phyloP scores from a whole-genome alignment of 1,140 invertebrate species.

The Metaphire vulgaris region DNA sequence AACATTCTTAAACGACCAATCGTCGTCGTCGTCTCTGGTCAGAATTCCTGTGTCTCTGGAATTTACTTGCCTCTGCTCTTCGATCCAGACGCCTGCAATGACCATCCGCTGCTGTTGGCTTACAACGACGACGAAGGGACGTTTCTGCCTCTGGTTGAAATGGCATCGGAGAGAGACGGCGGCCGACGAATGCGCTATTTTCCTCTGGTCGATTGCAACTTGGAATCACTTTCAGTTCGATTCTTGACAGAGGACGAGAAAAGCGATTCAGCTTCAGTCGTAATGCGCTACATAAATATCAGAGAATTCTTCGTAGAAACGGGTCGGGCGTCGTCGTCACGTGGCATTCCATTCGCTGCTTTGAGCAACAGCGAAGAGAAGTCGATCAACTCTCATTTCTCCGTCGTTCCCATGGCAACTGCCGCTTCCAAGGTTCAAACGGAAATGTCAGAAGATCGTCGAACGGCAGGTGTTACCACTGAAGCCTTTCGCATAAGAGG shows the following conservation, averaged over 20 bases:
- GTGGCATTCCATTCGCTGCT: too few relatives aligned
- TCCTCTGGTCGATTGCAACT: not conserved
- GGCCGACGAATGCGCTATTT: not conserved
- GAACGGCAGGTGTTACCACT: too few relatives aligned
- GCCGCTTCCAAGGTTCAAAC: too few relatives aligned
- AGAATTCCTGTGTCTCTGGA: not conserved
- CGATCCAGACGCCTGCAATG: not conserved
- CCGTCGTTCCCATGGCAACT: too few relatives aligned
- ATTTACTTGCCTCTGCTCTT: not conserved
- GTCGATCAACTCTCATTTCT: too few relatives aligned
- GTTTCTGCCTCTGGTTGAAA: not conserved
- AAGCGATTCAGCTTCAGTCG: too few relatives aligned
- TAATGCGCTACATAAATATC: not conserved
- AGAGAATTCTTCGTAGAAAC: too few relatives aligned
- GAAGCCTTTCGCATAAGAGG: too few relatives aligned
- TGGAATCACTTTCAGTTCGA: not conserved
- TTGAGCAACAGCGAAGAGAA: too few relatives aligned
- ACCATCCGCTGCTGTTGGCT: not conserved
- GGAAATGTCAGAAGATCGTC: too few relatives aligned
- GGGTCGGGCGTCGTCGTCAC: too few relatives aligned
- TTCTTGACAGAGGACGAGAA: not conserved
- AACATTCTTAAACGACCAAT: not conserved
- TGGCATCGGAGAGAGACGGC: too few relatives aligned
- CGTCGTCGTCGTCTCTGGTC: not conserved
- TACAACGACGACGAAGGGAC: not conserved